Evolutionary conservation across 2,113 vertebrate species (phyloP), one percentile per base, ranked within the genome.

Genomic region (Suncus etruscus): DNA sequence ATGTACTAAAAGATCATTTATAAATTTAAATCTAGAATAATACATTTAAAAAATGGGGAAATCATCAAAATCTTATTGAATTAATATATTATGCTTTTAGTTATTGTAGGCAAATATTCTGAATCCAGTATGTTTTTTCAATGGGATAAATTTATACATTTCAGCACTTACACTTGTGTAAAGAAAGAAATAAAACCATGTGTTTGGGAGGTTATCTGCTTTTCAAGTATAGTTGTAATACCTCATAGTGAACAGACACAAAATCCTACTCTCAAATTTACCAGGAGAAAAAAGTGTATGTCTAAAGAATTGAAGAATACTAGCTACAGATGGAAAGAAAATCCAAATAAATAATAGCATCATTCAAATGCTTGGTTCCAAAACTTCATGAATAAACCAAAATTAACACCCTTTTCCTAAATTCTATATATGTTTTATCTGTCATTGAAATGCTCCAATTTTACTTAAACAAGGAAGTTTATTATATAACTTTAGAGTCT

Each of bases 1-100:
- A 15, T 3, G 0, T 45, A 68, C 20, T 18, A 39, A 58, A 24
- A 29, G 47, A 48, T 61, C 32, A 83, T 31, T 86, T 91, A 20
- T 66, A 66, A 84, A n/a, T 68, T 15, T 6, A 87, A 84, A 76
- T 72, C 90, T 80, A 39, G 6, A 80, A 66, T 72, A n/a, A 90
- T 79, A 32, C 3, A 14, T 39, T 27, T 61, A 20, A 18, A 7
- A 20, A 20, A 22, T 20, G 12, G 18, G 0, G 18, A 9, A 90
- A 76, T 80, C 80, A 22, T 72, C 24, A 91, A 69, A 87, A 83
- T 39, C 72, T 0, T 16, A 61, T 66, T 76, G 45, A 50, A 75
- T 10, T 16, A 61, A 61, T 61, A 22, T 61, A 18, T 20, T 61
- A 61, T 61, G 22, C 18, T 61, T 39, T 39, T 22, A 61, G 18